Conservation (phyloP, 2,113 vertebrate species). For the Ascaphus truei region DNA sequence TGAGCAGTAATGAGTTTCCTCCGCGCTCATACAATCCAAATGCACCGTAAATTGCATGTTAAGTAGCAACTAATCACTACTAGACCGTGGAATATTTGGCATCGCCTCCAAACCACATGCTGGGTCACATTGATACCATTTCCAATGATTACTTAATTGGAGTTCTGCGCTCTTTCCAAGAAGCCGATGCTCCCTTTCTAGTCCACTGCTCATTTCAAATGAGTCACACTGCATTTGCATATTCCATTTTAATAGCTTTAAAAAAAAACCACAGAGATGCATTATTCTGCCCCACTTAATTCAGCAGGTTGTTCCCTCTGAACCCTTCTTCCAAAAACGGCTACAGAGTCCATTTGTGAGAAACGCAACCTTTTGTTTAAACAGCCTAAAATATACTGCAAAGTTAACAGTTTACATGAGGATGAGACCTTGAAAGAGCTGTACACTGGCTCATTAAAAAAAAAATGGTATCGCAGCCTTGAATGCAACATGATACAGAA, state of each 20-base stretch:
- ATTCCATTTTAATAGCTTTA: slow-evolving; percentile 23
- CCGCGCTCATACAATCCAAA: not conserved
- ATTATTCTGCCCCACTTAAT: slow-evolving; percentile 48
- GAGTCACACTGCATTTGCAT: slow-evolving; percentile 11
- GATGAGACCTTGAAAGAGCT: too few species aligned
- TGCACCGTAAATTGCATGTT: slow-evolving; percentile 27
- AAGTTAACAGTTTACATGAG: too few species aligned
- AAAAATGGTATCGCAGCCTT: too few species aligned
- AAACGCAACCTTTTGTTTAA: too few species aligned
- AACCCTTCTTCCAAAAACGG: slow-evolving; percentile 38
- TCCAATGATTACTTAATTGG: slow-evolving; percentile 36
- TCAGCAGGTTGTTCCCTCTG: slow-evolving; percentile 30
- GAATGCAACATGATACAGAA: too few species aligned
- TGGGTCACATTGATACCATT: not conserved
- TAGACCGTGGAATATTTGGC: not conserved
- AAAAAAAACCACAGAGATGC: slow-evolving; percentile 34
- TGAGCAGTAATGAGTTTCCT: not conserved
- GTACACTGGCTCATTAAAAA: too few species aligned
- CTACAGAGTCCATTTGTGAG: too few species aligned
- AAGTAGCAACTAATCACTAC: not conserved
- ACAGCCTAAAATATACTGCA: too few species aligned
- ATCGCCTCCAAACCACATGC: not conserved
- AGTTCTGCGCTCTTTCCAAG: slow-evolving; percentile 41
- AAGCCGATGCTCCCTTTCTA: slow-evolving; percentile 42
- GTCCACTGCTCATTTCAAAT: slow-evolving; percentile 22